Base-by-base conservation (phyloP, 2,797 vertebrate genomes). In the Cirrhinus mrigala region DNA sequence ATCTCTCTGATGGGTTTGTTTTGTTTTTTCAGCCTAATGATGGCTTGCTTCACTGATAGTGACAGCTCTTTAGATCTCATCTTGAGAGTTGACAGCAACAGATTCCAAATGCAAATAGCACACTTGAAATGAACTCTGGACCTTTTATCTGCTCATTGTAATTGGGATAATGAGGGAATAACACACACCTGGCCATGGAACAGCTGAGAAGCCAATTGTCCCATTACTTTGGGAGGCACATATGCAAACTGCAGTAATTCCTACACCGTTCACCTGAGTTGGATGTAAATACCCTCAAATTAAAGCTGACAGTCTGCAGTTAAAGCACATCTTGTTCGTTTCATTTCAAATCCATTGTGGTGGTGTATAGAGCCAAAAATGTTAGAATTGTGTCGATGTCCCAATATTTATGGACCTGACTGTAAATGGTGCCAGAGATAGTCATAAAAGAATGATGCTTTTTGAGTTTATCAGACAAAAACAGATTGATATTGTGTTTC, bases 191-290 rank as follows among this genome's bases (percentile, higher is more conserved):
- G 40, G 40, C 40, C 40, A 44, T 44, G 40, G 40, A 44, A 44
- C 40, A 44, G 40, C 40, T 44, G 40, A 44, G 40, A 44, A 44
- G 40, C 40, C 33, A 33, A 33, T 33, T 33, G 33, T 33, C 33
- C 33, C 33, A 33, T 33, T 33, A 33, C 33, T 33, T 33, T 33
- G 78, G 70, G 66, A 77, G 81, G 82, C 85, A 54, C 82, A 88
- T 82, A 9, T 91, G 27, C 1, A 89, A 91, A 85, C 12, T 75
- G 71, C 82, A 87, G 85, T 86, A 87, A 89, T 90, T 91, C 89
- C 86, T 91, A 85, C 89, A 89, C 88, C 9, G n/a, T 88, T 91
- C 76, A 86, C 86, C 85, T 44, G 74, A 92, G 92, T 76, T 86
- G 86, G 24, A 85, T 89, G 86, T 86, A 83, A 89, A 89, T 73